Evolutionary conservation across 2,113 vertebrate genomes (phyloP).

Genomic region (Bubo scandiacus): DNA sequence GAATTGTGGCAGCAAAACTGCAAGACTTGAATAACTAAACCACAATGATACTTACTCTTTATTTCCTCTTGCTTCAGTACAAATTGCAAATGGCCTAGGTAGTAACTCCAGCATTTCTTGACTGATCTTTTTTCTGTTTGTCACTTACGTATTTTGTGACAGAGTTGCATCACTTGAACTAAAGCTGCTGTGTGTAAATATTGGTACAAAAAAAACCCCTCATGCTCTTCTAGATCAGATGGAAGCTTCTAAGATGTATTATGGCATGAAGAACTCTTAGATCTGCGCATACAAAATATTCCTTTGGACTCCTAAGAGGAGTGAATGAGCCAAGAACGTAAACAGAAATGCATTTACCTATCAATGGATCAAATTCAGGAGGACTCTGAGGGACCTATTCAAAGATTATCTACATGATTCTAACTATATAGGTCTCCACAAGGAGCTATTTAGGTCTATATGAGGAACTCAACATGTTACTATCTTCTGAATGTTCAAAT

Average conservation of each 20-base stretch:
- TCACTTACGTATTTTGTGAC: not conserved
- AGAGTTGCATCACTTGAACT: not conserved
- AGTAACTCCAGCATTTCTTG: not conserved
- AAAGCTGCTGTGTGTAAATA: not conserved
- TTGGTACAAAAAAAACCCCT: not conserved
- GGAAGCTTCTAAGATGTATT: not conserved
- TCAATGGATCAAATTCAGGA: not conserved
- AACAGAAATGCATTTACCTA: not conserved
- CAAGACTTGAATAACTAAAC: not conserved
- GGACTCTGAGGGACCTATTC: not conserved
- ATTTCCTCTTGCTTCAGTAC: not conserved
- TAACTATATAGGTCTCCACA: not conserved
- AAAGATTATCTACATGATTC: not conserved
- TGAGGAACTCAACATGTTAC: accelerated
- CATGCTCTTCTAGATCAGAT: not conserved
- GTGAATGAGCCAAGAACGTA: not conserved
- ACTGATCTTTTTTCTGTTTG: not conserved
- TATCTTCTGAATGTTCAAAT: not conserved
- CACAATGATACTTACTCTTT: not conserved
- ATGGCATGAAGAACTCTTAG: not conserved
- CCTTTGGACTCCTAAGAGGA: not conserved
- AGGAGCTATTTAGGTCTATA: not conserved
- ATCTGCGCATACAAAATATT: not conserved
- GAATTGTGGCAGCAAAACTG: slow-evolving; percentile 1
- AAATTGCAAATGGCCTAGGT: not conserved